Conservation (phyloP, 2,113 vertebrate species). For the Upupa epops region DNA sequence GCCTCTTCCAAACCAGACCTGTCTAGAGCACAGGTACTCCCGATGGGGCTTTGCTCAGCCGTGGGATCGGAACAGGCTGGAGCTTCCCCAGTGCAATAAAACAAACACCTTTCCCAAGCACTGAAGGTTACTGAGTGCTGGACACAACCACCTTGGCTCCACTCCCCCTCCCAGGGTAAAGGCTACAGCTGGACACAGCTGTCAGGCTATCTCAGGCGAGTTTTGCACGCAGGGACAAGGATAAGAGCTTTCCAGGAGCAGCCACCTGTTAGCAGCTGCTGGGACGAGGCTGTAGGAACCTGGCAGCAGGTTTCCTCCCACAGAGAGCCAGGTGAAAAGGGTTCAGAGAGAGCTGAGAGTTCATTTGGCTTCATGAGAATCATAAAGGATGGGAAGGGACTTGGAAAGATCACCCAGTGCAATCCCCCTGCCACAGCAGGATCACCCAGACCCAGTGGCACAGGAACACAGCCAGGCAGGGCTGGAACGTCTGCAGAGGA, state of each 20-base stretch:
- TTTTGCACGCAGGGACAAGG: not conserved
- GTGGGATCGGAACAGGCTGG: not conserved
- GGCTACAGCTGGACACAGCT: not conserved
- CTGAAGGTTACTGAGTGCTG: not conserved
- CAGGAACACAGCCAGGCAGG: no score
- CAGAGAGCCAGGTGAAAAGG: not conserved
- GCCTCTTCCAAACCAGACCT: not conserved
- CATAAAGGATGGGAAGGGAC: no score
- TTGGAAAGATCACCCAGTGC: no score
- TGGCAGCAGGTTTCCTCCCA: not conserved
- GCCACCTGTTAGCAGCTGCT: not conserved
- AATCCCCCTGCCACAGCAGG: no score
- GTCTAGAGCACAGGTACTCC: not conserved
- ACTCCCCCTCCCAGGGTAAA: accelerated
- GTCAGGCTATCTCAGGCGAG: not conserved
- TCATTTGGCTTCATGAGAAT: not conserved
- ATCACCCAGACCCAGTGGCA: no score
- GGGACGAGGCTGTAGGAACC: not conserved
- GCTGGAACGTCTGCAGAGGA: no score
- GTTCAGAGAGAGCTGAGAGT: not conserved
- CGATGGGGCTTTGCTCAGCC: not conserved
- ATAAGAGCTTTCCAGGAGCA: not conserved
- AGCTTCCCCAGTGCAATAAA: not conserved
- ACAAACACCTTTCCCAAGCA: not conserved
- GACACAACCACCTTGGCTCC: not conserved